Evolutionary conservation across 1,140 invertebrate species (phyloP).

Genomic region (Drosophila varians): DNA sequence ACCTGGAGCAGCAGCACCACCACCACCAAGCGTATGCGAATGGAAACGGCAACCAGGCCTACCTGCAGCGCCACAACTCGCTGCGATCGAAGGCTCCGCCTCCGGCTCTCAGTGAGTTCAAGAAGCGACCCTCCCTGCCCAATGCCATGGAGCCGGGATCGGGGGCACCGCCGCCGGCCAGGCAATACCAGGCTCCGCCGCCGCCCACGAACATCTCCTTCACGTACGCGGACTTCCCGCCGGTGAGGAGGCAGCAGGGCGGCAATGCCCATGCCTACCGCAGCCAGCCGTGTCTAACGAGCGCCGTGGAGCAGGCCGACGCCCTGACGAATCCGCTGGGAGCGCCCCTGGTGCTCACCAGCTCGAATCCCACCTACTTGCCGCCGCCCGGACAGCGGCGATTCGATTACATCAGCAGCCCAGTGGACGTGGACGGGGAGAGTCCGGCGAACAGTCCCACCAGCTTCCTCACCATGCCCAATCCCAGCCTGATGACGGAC

Average conservation of each 20-base stretch:
- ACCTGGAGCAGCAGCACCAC: conserved; percentile 54
- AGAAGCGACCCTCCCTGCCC: conserved; percentile 76
- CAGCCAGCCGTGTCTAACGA: conserved; percentile 73
- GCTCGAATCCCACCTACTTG: conserved; percentile 62
- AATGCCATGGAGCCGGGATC: conserved; percentile 70
- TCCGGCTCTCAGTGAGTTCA: conserved; percentile 52
- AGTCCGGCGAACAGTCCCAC: conserved; percentile 65
- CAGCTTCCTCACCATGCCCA: conserved; percentile 60
- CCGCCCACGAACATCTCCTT: conserved; percentile 78
- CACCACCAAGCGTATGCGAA: conserved; percentile 5
- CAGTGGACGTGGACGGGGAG: conserved; percentile 53
- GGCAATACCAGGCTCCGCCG: conserved; percentile 36
- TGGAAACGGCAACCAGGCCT: conserved; percentile 15
- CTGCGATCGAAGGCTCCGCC: conserved; percentile 53
- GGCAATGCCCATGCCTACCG: conserved; percentile 55
- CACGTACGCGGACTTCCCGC: conserved; percentile 61
- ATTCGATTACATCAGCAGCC: conserved; percentile 57
- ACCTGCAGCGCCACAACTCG: conserved; percentile 74
- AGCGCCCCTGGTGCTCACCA: conserved; percentile 71
- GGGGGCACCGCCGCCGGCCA: conserved; percentile 1
- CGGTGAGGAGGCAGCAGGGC: conserved; percentile 6
- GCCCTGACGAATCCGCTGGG: conserved; percentile 73
- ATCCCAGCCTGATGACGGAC: conserved; percentile 55
- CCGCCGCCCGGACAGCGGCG: conserved; percentile 19
- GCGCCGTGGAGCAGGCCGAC: conserved; percentile 49